Conservation (phyloP, 2,113 vertebrate genomes). For the Rhinoderma darwinii region DNA sequence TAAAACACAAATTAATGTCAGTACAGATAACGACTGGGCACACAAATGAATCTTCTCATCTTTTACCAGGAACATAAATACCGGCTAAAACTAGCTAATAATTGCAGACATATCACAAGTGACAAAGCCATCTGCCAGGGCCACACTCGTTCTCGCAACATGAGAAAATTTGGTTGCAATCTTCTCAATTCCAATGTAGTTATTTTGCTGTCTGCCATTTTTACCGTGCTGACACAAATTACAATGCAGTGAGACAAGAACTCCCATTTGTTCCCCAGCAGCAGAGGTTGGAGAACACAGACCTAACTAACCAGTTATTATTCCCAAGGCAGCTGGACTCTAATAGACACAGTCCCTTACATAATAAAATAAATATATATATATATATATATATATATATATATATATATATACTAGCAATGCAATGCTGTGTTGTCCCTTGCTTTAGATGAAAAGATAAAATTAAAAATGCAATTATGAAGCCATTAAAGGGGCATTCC, state of each 20-base stretch:
- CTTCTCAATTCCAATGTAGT: conserved; percentile 69
- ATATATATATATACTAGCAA: no score
- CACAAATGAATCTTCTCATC: conserved; percentile 74
- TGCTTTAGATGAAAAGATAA: no score
- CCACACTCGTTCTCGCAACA: conserved; percentile 67
- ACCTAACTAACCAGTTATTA: conserved; percentile 28
- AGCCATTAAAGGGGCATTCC: no score
- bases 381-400: no score
- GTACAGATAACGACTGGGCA: conserved; percentile 73
- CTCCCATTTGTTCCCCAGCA: conserved; percentile 35
- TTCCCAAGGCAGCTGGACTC: conserved; percentile 27
- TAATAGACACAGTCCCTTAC: background rate
- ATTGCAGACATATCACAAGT: conserved; percentile 74
- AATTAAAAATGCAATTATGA: no score
- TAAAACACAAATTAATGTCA: conserved; percentile 74
- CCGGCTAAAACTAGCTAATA: conserved; percentile 70
- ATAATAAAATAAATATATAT: no score
- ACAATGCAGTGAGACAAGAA: conserved; percentile 65
- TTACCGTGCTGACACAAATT: conserved; percentile 73
- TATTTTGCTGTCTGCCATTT: conserved; percentile 68
- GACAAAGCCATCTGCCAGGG: conserved; percentile 73
- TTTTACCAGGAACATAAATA: conserved; percentile 70
- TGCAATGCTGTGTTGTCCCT: no score
- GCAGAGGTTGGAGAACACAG: conserved; percentile 28
- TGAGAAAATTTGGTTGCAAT: conserved; percentile 70